These are phyloP conservation scores for Atractosteus spatula DNA, from an alignment of 2,113 vertebrate species.

Conservation along the genomic window DNA sequence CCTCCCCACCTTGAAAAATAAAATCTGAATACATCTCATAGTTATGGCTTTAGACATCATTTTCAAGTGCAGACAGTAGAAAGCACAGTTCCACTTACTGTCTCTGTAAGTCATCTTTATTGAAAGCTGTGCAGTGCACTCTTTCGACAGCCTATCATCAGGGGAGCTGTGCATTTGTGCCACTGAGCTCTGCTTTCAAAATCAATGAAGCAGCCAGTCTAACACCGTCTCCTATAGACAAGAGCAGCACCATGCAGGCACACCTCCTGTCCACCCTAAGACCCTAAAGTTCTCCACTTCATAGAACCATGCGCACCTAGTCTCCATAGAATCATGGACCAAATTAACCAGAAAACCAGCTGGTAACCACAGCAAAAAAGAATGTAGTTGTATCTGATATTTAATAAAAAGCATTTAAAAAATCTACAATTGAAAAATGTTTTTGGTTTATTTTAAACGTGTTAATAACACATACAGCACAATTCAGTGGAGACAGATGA, in stretches of 20 bases:
- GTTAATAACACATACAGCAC: no score
- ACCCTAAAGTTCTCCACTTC: no score
- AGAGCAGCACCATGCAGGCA: neutral
- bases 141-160: constrained; percentile 34
- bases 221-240: constrained; percentile 2
- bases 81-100: constrained; percentile 15
- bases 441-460: no score
- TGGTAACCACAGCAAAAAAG: no score
- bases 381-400: no score
- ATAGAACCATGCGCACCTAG: no score
- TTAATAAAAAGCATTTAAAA: no score
- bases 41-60: neutral
- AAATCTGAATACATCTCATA: neutral
- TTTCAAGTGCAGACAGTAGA: neutral
- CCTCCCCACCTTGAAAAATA: no score
- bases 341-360: no score
- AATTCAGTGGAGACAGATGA: no score
- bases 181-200: constrained; percentile 23
- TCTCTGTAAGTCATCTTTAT: constrained; percentile 29
- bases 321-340: no score
- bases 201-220: constrained; percentile 12
- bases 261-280: neutral
- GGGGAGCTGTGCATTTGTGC: constrained; percentile 26
- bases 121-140: constrained; percentile 16
- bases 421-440: no score